Percentiles rank a stretch among this genome's conserved stretches.
Conservation (phyloP, 2,113 vertebrate genomes). For the Colossoma macropomum region DNA sequence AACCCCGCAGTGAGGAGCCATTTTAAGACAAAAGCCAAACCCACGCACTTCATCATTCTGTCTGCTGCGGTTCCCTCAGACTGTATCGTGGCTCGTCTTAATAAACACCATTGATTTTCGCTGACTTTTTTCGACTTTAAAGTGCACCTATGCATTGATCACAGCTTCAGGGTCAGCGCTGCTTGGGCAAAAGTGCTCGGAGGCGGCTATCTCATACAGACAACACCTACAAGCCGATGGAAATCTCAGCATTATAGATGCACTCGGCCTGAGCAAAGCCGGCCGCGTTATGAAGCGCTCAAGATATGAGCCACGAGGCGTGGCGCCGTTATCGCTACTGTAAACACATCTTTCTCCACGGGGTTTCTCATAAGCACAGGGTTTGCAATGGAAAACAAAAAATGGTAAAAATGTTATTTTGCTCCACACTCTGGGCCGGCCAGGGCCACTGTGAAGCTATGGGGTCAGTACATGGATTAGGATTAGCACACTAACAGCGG, state of each 20-base stretch:
- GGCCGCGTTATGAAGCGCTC: neutral
- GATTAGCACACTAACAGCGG: conserved; percentile 24
- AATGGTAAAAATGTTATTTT: neutral
- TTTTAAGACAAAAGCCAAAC: conserved; percentile 25
- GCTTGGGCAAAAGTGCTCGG: conserved; percentile 13
- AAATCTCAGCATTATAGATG: conserved; percentile 31
- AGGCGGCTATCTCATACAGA: neutral
- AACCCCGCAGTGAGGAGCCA: neutral
- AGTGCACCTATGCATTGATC: conserved; percentile 36
- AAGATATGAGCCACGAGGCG: conserved; percentile 3
- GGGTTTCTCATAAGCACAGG: neutral
- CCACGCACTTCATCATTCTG: conserved; percentile 23
- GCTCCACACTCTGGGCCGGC: neutral
- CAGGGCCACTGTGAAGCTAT: neutral
- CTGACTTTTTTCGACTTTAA: neutral
- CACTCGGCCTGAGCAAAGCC: conserved; percentile 7
- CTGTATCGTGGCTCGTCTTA: conserved; percentile 33
- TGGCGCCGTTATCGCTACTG: neutral
- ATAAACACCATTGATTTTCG: conserved; percentile 43
- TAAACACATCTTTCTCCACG: conserved; percentile 31
- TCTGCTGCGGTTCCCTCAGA: neutral
- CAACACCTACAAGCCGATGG: conserved; percentile 25
- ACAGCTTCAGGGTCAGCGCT: conserved; percentile 26
- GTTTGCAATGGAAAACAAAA: neutral
- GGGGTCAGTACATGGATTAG: conserved; percentile 40